A percentile compares a stretch with the other conserved stretches of the same genome.
phyloP scores from a whole-genome alignment of 2,888 invertebrate species.

The Ischnura elegans region DNA sequence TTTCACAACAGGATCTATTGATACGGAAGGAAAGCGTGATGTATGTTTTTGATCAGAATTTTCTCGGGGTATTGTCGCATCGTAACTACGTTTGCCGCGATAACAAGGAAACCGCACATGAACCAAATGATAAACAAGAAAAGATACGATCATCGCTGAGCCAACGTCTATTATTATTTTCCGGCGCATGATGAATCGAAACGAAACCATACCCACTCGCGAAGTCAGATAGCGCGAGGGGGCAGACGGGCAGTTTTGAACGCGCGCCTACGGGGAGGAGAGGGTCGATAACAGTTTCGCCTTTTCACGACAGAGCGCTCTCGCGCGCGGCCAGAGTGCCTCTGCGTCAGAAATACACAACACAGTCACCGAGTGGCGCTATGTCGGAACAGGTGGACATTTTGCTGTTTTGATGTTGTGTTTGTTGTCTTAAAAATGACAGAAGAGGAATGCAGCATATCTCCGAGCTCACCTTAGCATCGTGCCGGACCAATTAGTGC shows the following conservation, averaged over 20 bases:
- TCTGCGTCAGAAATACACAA: conserved; percentile 64
- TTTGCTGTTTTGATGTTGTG: conserved; percentile 63
- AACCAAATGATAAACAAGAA: background rate
- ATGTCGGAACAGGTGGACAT: conserved; percentile 65
- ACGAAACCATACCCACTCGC: background rate
- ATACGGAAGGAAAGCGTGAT: too few species aligned
- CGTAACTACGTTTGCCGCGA: background rate
- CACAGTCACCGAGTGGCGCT: conserved; percentile 61
- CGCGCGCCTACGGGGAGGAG: conserved; percentile 16
- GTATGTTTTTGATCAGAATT: too few species aligned
- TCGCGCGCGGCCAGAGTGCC: conserved; percentile 12
- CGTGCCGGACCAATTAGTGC: background rate
- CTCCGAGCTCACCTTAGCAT: background rate
- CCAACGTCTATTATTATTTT: background rate
- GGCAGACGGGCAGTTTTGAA: background rate
- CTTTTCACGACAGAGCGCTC: conserved; percentile 40
- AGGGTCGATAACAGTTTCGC: conserved; percentile 54
- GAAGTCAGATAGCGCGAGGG: background rate
- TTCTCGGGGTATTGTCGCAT: too few species aligned
- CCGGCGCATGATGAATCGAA: background rate
- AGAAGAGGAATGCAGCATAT: conserved; percentile 50
- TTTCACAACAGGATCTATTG: too few species aligned
- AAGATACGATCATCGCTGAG: background rate
- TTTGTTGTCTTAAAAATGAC: conserved; percentile 66
- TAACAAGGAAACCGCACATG: background rate